Base-by-base conservation (phyloP, 2,113 vertebrate genomes). In the Heloderma charlesbogerti region DNA sequence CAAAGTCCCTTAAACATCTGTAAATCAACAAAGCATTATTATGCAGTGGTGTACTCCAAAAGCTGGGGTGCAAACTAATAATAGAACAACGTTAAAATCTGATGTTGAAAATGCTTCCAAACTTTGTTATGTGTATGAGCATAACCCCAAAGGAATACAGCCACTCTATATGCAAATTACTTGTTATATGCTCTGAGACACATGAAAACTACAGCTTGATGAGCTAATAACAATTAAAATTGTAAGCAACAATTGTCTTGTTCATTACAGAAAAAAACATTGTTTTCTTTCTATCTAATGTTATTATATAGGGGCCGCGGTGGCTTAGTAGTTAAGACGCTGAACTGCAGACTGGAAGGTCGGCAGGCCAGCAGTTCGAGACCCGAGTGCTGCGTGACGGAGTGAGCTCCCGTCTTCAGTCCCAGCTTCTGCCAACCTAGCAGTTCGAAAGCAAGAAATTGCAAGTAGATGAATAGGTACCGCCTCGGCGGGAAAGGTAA, bases 1-100 rank as follows among this genome's bases (percentile, higher is more conserved):
- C 91, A 94, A 91, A 81, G 86, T 3, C 89, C 89, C 88, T 92
- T 82, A 92, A 74, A 4, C 54, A 91, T 93, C 88, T 93, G 84
- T 91, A 90, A 86, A 92, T 94, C 88, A 93, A 77, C 91, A 93
- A 89, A 90, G 69, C 63, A 22, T 67, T 60, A 90, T 86, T 29
- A 0, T 63, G n/a, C 54, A 74, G 29, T n/a, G 69, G 92, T 54
- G 43, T 78, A 88, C 48, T 57, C 29, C 25, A 66, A 75, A 84
- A 77, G 27, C 7, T 60, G 79, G 54, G 66, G 3, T 67, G 90
- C 45, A 92, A 94, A 92, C 45, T 90, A 45, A 54, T 90, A 48
- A 90, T 7, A n/a, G 29, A 89, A 94, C 69, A 78, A 12, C 16
- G 48, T 25, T 91, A n/a, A 92, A 0, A 72, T 86, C 60, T 54